Base-by-base conservation (phyloP, 2,797 vertebrate species). In the Danio kyathit region DNA sequence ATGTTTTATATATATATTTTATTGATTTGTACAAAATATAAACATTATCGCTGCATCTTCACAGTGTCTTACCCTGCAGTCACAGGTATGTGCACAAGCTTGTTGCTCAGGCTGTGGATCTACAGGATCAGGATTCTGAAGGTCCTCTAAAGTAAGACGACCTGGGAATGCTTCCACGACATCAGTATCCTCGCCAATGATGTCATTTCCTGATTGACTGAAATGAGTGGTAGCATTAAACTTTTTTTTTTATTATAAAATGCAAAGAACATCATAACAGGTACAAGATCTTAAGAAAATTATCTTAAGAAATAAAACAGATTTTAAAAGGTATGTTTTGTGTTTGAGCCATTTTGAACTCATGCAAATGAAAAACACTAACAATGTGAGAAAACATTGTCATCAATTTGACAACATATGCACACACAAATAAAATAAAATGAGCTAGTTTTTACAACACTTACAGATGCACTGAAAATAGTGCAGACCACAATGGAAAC, bases 101-200 rank as follows among this genome's bases (percentile, higher is more conserved):
- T 49, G 81, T 66, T 82, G 88, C 74, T 16, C 57, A 56, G 64
- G 77, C 76, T 49, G 40, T 59, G 82, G 87, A 85, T 82, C 86
- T 75, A 86, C 52, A 74, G 77, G 86, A 82, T 84, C 77, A 9
- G 86, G 86, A 40, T 88, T 88, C 82, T 79, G 85, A 29, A 94
- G 86, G 79, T 94, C 91, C 80, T 93, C 89, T 84, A 91, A 44
- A 59, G 88, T 88, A 14, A 94, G 76, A n/a, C 79, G 87, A 64
- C 84, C 85, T 69, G 87, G 85, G 14, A 90, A 90, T 77, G 61
- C 78, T 0, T 84, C 84, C 76, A 38, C 78, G 29, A 54, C 85
- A 10, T 81, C 29, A 29, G 29, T 29, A 29, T 41, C 64, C 73
- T 90, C 88, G 54, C 70, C 84, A 74, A 82, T 83, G 82, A 83